Percentiles rank a stretch among this genome's conserved stretches.
Evolutionary conservation across 2,113 vertebrate species (phyloP).

Genomic region (Mus spicilegus): DNA sequence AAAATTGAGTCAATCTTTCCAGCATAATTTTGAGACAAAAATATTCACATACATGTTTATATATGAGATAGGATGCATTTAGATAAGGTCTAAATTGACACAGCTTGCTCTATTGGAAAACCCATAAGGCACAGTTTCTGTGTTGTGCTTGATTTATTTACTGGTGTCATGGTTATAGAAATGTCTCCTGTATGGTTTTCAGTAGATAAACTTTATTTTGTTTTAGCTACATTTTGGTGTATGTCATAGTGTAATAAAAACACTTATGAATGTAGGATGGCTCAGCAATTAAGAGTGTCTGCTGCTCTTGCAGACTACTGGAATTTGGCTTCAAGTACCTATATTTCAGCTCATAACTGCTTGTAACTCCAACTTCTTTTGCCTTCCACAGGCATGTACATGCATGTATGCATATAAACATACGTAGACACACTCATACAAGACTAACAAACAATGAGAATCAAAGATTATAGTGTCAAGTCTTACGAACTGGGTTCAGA

Average conservation of each 20-base stretch:
- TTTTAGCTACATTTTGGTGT: slow-evolving; percentile 1
- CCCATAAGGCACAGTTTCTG: background rate
- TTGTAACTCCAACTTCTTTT: background rate
- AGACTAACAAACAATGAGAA: background rate
- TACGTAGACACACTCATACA: background rate
- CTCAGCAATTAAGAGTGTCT: too few relatives aligned
- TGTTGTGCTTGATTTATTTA: slow-evolving; percentile 12
- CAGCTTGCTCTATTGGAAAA: background rate
- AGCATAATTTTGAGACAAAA: background rate
- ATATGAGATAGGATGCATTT: background rate
- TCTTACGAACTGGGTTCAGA: background rate
- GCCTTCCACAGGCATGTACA: background rate
- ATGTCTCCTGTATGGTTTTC: background rate
- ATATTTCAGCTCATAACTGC: background rate
- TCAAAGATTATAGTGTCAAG: background rate
- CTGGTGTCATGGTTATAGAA: background rate
- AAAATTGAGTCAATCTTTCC: background rate
- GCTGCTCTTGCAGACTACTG: background rate
- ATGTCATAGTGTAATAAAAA: background rate
- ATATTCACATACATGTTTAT: background rate
- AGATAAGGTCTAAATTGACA: background rate
- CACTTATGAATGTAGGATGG: background rate
- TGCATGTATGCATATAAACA: background rate
- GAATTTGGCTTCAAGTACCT: background rate
- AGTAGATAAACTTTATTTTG: background rate